phyloP scores from a whole-genome alignment of 2,113 vertebrate genomes.

The Genyomyrus donnyi region DNA sequence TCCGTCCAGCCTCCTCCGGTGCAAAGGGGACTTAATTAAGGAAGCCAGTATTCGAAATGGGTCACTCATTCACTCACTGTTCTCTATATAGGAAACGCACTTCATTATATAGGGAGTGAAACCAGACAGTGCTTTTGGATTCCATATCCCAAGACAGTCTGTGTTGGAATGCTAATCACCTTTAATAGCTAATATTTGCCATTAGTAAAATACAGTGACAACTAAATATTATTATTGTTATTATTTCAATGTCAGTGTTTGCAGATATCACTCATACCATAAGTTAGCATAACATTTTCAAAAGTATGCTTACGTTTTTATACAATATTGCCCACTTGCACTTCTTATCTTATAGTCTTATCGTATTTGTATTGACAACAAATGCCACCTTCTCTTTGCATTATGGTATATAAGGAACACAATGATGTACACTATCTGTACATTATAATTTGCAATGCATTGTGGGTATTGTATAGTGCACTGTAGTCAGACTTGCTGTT shows the following conservation, averaged over 20 bases:
- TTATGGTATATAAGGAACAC: background rate
- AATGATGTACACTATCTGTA: background rate
- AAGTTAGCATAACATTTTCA: background rate
- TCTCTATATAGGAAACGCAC: background rate
- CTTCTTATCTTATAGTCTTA: background rate
- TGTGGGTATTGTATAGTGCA: background rate
- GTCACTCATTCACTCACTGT: background rate
- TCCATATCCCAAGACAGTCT: background rate
- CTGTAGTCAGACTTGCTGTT: background rate
- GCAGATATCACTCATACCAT: background rate
- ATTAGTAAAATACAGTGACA: background rate
- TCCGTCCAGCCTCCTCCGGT: background rate
- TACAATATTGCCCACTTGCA: background rate
- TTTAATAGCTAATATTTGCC: background rate
- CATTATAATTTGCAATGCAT: background rate
- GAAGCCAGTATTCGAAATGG: background rate
- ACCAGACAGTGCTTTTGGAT: background rate
- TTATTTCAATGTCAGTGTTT: background rate
- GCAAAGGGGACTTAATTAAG: background rate
- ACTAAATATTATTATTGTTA: background rate
- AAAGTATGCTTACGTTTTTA: background rate
- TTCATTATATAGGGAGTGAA: background rate
- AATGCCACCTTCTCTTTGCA: background rate
- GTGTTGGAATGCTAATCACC: background rate
- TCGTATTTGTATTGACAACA: background rate